Evolutionary conservation across 2,797 vertebrate genomes (phyloP).

Genomic region (Microcaecilia unicolor): DNA sequence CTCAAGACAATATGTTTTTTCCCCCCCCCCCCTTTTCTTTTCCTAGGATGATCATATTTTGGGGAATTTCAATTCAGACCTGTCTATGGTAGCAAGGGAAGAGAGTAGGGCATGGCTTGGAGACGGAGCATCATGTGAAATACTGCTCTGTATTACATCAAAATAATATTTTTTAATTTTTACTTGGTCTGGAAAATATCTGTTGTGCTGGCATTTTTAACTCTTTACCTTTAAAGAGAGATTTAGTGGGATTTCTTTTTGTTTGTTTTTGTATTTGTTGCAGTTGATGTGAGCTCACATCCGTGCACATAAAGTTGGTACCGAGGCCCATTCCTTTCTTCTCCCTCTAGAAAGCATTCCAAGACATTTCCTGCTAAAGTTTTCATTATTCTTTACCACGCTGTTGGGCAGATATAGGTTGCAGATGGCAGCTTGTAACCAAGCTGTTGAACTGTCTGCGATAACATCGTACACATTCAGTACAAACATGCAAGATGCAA

Average conservation of each 20-base stretch:
- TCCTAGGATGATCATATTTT: background rate
- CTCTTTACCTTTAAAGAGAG: slow-evolving; percentile 18
- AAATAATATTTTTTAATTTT: slow-evolving; percentile 10
- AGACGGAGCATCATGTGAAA: slow-evolving; percentile 33
- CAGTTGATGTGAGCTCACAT: too few relatives aligned
- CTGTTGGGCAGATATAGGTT: too few relatives aligned
- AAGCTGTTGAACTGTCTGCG: too few relatives aligned
- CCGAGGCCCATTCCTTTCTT: background rate
- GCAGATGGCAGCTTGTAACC: too few relatives aligned
- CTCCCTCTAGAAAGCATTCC: too few relatives aligned
- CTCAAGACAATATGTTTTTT: too few relatives aligned
- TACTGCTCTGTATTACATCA: slow-evolving; percentile 31
- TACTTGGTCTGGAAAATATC: slow-evolving; percentile 24
- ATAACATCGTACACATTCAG: too few relatives aligned
- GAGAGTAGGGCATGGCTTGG: background rate
- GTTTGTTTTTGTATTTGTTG: background rate
- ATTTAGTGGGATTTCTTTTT: background rate
- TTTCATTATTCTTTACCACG: too few relatives aligned
- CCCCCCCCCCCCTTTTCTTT: too few relatives aligned
- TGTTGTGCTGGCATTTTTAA: slow-evolving; percentile 36
- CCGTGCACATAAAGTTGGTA: slow-evolving; percentile 37
- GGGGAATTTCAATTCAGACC: too few relatives aligned
- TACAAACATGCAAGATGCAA: too few relatives aligned
- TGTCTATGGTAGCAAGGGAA: background rate
- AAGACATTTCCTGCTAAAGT: too few relatives aligned